These are phyloP conservation scores for Brenthis hecate DNA, from an alignment of 2,888 invertebrate species.

Conservation along the genomic window DNA sequence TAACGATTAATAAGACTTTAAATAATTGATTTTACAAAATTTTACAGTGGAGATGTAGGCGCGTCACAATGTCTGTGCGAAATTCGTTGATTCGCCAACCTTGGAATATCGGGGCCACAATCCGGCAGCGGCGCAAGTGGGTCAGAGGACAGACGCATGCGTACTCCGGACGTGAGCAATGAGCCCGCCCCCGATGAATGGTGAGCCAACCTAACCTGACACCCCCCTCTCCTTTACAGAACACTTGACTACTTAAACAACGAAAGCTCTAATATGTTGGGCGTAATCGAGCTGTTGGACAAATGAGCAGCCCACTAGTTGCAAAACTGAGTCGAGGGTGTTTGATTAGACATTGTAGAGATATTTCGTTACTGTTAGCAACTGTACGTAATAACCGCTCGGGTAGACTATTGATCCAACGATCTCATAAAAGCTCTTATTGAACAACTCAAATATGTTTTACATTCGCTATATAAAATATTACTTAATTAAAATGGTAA, in stretches of 20 bases:
- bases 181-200: constrained; percentile 78
- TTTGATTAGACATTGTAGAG: constrained; percentile 55
- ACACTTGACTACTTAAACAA: constrained; percentile 30
- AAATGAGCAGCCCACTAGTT: constrained; percentile 76
- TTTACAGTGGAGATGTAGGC: constrained; percentile 36
- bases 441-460: neutral
- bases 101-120: constrained; percentile 73
- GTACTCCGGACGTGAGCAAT: constrained; percentile 74
- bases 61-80: constrained; percentile 73
- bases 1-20: neutral
- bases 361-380: constrained; percentile 48
- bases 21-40: constrained; percentile 17
- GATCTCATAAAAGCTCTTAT: constrained; percentile 17
- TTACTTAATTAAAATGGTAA: constrained; percentile 6
- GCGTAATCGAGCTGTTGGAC: constrained; percentile 62
- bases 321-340: constrained; percentile 65
- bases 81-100: constrained; percentile 76
- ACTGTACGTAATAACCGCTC: constrained; percentile 40
- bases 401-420: constrained; percentile 39
- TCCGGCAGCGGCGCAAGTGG: constrained; percentile 67
- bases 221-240: constrained; percentile 55
- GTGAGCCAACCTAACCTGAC: constrained; percentile 58
- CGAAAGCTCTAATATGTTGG: constrained; percentile 54
- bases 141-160: constrained; percentile 77
- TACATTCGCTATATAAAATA: constrained; percentile 3